Percentiles rank a stretch among this genome's conserved stretches.
These are phyloP conservation scores for Sinopyrophorus schimmeli DNA, from an alignment of 2,888 invertebrate genomes.

Conservation along the genomic window DNA sequence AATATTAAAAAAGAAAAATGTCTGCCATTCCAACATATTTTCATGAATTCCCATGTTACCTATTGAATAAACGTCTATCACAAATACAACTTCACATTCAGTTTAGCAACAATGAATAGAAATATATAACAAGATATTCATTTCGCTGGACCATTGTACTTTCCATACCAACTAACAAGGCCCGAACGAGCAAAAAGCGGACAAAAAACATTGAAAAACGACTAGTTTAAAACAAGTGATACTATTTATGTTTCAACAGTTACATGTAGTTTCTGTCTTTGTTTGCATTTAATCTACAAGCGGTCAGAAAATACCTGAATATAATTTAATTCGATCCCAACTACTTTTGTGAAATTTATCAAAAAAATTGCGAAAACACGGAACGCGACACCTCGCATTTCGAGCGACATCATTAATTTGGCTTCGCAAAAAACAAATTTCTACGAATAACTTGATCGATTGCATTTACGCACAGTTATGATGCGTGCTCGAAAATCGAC, in stretches of 20 bases:
- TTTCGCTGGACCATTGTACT: conserved; percentile 13
- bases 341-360: no score
- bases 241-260: conserved; percentile 36
- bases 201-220: conserved; percentile 32
- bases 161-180: conserved; percentile 24
- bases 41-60: conserved; percentile 17
- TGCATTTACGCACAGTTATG: no score
- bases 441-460: no score
- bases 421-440: no score
- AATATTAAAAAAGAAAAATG: conserved; percentile 16
- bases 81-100: conserved; percentile 4
- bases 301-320: conserved; percentile 18
- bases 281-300: conserved; percentile 11
- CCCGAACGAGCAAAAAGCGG: conserved; percentile 16
- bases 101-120: background rate
- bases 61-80: conserved; percentile 16
- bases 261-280: conserved; percentile 28
- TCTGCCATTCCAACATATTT: conserved; percentile 15
- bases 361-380: no score
- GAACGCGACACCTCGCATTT: no score
- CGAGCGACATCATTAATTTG: no score
- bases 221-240: conserved; percentile 37
- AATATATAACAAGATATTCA: background rate
- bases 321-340: conserved; percentile 2
- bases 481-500: no score